These are phyloP conservation scores for Lithobates sylvaticus DNA, from an alignment of 2,797 vertebrate genomes.

Conservation along the genomic window DNA sequence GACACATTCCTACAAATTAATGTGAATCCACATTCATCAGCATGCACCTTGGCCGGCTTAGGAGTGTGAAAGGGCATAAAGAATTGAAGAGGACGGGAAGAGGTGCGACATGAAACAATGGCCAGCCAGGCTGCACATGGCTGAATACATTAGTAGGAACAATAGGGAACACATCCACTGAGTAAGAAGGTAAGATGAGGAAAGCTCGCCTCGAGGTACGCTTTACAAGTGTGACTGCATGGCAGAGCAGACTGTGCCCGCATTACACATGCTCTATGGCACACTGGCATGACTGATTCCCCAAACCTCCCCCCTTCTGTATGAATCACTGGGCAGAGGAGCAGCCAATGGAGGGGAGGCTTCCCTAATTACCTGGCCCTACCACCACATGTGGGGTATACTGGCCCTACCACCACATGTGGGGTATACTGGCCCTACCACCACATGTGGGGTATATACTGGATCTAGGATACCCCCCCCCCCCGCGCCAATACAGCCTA, in stretches of 20 bases:
- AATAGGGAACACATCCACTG: slow-evolving; percentile 7
- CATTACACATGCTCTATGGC: neutral
- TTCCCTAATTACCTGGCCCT: slow-evolving; percentile 44
- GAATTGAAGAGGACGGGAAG: neutral
- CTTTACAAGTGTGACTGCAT: neutral
- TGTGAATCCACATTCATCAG: neutral
- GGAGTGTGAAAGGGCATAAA: slow-evolving; percentile 5
- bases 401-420: slow-evolving; percentile 34
- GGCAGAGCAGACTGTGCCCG: neutral
- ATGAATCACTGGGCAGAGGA: slow-evolving; percentile 13
- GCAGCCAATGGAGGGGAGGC: slow-evolving; percentile 10
- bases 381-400: slow-evolving; percentile 3
- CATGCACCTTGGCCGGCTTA: neutral
- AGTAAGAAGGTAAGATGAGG: slow-evolving; percentile 20
- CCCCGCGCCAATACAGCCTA: slow-evolving; percentile 17
- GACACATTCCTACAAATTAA: no score
- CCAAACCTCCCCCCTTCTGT: neutral
- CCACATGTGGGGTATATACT: slow-evolving; percentile 1
- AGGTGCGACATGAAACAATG: slow-evolving; percentile 8
- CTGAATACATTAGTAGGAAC: slow-evolving; percentile 17
- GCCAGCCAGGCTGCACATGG: neutral
- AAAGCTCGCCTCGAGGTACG: slow-evolving; percentile 24
- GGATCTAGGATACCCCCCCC: neutral
- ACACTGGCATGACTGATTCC: neutral
- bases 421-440: slow-evolving; percentile 39